Evolutionary conservation across 2,113 vertebrate species (phyloP).

Genomic region (Nerophis lumbriciformis): DNA sequence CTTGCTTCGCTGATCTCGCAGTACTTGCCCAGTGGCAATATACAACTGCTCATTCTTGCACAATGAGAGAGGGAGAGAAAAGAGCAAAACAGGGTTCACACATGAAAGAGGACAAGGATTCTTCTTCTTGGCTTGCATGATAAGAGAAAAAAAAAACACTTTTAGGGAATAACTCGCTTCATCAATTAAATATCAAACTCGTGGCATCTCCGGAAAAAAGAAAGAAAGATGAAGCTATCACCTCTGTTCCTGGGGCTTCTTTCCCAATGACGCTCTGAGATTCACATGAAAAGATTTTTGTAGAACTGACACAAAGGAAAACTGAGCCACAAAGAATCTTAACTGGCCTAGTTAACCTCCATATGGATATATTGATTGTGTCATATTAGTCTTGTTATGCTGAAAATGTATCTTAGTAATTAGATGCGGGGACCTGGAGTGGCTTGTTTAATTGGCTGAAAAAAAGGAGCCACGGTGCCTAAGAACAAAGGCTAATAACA

Average conservation of each 20-base stretch:
- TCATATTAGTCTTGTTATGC: constrained; percentile 24
- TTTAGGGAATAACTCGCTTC: constrained; percentile 62
- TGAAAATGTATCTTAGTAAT: constrained; percentile 41
- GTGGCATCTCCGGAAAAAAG: constrained; percentile 33
- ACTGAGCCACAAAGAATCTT: constrained; percentile 36
- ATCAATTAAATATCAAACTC: constrained; percentile 68
- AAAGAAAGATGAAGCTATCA: constrained; percentile 57
- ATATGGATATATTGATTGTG: constrained; percentile 29
- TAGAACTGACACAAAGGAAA: constrained; percentile 28
- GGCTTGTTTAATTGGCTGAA: constrained; percentile 42
- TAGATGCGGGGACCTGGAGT: constrained; percentile 36
- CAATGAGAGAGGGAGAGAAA: constrained; percentile 59
- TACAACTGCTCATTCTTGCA: constrained; percentile 88
- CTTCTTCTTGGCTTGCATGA: constrained; percentile 52
- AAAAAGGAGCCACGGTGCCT: constrained; percentile 23
- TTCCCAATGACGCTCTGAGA: constrained; percentile 36
- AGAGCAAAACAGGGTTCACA: constrained; percentile 74
- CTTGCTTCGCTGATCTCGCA: constrained; percentile 80
- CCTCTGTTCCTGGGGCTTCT: constrained; percentile 50
- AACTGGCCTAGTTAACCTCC: constrained; percentile 45
- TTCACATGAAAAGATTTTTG: constrained; percentile 33
- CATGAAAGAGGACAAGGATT: constrained; percentile 64
- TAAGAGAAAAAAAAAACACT: constrained; percentile 46
- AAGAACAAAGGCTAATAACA: constrained; percentile 21
- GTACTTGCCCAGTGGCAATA: constrained; percentile 89